Percentiles rank a stretch among this genome's conserved stretches.
phyloP scores from a whole-genome alignment of 2,888 invertebrate species.

The Linyphia triangularis region DNA sequence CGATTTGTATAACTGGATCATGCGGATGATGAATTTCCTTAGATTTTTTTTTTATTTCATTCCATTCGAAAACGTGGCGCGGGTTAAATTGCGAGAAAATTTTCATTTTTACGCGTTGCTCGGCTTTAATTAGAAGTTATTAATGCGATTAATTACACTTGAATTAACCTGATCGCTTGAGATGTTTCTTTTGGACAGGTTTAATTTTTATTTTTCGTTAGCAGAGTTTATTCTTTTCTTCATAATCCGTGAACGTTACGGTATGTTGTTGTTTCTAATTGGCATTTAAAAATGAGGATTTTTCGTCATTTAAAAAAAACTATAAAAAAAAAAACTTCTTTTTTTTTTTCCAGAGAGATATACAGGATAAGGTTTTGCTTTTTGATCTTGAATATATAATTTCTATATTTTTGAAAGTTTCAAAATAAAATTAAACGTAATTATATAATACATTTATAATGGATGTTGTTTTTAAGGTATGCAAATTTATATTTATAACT shows the following conservation, averaged over 20 bases:
- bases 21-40: slow-evolving; percentile 65
- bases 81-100: slow-evolving; percentile 57
- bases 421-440: too few species aligned
- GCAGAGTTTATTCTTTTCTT: slow-evolving; percentile 27
- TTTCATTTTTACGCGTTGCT: slow-evolving; percentile 71
- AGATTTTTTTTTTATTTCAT: slow-evolving; percentile 42
- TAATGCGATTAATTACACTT: slow-evolving; percentile 74
- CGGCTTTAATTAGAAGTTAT: slow-evolving; percentile 75
- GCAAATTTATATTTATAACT: too few species aligned
- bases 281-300: slow-evolving; percentile 45
- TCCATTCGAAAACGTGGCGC: slow-evolving; percentile 27
- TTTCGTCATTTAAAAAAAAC: too few species aligned
- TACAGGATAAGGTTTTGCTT: too few species aligned
- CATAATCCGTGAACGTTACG: background rate
- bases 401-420: too few species aligned
- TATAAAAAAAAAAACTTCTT: too few species aligned
- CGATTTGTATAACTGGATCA: slow-evolving; percentile 74
- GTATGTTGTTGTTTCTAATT: slow-evolving; percentile 54
- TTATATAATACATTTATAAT: too few species aligned
- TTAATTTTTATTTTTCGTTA: slow-evolving; percentile 52
- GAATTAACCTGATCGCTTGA: slow-evolving; percentile 73
- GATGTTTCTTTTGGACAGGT: slow-evolving; percentile 50
- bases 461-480: too few species aligned
- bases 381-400: too few species aligned
- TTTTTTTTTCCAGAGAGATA: too few species aligned